phyloP scores from a whole-genome alignment of 2,797 vertebrate species.

The Pristis pectinata region DNA sequence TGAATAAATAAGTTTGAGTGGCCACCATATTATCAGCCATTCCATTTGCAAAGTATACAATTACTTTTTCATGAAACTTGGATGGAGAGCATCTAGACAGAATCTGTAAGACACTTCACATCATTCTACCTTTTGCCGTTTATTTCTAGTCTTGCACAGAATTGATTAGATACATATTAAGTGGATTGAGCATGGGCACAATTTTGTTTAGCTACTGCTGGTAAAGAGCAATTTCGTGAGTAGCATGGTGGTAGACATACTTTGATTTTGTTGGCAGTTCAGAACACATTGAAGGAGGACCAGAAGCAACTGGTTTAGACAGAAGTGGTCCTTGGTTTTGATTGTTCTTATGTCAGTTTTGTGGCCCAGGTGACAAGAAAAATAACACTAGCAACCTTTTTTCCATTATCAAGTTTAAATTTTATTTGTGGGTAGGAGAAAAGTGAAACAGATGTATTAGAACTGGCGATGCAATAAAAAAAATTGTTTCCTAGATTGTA shows the following conservation, averaged over 20 bases:
- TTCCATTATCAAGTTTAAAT: background rate
- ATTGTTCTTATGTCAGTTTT: background rate
- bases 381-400: background rate
- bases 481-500: background rate
- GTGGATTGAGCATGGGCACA: background rate
- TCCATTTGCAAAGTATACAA: background rate
- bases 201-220: background rate
- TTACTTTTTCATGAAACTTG: background rate
- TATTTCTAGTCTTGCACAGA: conserved; percentile 7
- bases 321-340: background rate
- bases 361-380: background rate
- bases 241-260: background rate
- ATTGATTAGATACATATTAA: background rate
- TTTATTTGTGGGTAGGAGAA: background rate
- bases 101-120: background rate
- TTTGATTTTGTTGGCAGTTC: background rate
- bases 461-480: background rate
- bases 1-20: background rate
- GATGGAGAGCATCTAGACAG: background rate
- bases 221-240: background rate
- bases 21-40: background rate
- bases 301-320: background rate
- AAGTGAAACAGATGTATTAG: background rate
- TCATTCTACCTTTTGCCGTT: background rate
- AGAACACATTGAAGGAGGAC: background rate